Percentiles rank a stretch among this genome's conserved stretches.
Evolutionary conservation across 1,140 invertebrate species (phyloP).

Genomic region (Papilio xuthus): DNA sequence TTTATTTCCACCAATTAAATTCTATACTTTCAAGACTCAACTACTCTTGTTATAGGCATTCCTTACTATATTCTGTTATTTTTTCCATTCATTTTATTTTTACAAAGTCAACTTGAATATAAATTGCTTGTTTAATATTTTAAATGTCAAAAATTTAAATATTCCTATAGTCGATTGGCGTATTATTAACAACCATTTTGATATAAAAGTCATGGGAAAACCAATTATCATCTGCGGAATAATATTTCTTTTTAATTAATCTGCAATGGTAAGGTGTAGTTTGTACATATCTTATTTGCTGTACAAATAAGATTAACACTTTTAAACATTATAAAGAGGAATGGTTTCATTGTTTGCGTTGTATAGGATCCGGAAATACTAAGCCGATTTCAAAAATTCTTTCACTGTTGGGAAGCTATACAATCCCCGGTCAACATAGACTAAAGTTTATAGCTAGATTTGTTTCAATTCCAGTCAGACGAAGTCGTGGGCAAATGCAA

Average conservation of each 20-base stretch:
- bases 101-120: conserved; percentile 1
- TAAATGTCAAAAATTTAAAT: not conserved
- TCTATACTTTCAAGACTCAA: not conserved
- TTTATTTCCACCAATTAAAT: too few species aligned
- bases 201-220: not conserved
- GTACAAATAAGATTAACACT: too few species aligned
- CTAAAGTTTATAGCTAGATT: too few species aligned
- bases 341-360: too few species aligned
- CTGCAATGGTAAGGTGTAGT: not conserved
- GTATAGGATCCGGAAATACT: too few species aligned
- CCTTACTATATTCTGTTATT: not conserved
- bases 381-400: too few species aligned
- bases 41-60: not conserved
- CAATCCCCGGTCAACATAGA: too few species aligned
- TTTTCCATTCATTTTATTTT: not conserved
- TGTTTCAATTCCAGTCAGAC: too few species aligned
- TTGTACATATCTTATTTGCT: not conserved
- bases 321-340: too few species aligned
- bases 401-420: too few species aligned
- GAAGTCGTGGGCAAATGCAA: too few species aligned
- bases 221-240: not conserved
- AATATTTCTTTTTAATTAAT: not conserved
- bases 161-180: not conserved
- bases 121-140: conserved; percentile 8
- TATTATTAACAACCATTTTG: conserved; percentile 7